Base-by-base conservation (phyloP, 2,888 invertebrate genomes). In the Drosophila mimetica region DNA sequence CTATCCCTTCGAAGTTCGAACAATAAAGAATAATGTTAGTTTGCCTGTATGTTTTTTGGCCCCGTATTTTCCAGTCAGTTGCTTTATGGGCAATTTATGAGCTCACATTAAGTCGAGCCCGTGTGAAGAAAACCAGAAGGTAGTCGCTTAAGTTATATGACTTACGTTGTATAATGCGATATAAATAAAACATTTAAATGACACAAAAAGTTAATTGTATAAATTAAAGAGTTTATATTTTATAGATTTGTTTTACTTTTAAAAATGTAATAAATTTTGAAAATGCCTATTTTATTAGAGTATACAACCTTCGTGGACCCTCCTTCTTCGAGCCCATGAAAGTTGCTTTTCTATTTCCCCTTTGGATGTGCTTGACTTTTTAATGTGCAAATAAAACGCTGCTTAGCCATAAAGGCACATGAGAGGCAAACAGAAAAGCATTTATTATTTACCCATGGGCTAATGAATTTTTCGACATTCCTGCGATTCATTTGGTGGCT, bases 81-180 rank as follows among this genome's bases (percentile, higher is more conserved):
- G 32, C 71, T 63, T 63, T 48, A 48, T 51, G 70, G 65, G 30
- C 52, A 50, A 53, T 71, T 71, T 65, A 71, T 71, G 72, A 34
- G 57, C 52, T 41, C 44, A 51, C 59, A 69, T 59, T 67, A 67
- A 63, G 36, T 71, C 37, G 60, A 61, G 60, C 34, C 37, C 55
- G 51, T 70, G 51, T 41, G 50, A 46, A 51, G 57, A 16, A 30
- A 30, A 36, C 44, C 60, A 58, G 11, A 44, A 50, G 69, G 57
- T 14, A 30, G 41, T 16, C 25, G 30, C 11, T 47, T 47, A 32
- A 34, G 20, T 32, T 58, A 42, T 41, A 34, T 54, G 32, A 39
- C 60, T 61, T 61, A 58, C 18, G 28, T 4, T 20, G 20, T 30
- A 16, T 30, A 46, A 13, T 13, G 30, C 44, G 20, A 59, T 34